phyloP scores from a whole-genome alignment of 2,888 invertebrate species.

The Clostera curtula region DNA sequence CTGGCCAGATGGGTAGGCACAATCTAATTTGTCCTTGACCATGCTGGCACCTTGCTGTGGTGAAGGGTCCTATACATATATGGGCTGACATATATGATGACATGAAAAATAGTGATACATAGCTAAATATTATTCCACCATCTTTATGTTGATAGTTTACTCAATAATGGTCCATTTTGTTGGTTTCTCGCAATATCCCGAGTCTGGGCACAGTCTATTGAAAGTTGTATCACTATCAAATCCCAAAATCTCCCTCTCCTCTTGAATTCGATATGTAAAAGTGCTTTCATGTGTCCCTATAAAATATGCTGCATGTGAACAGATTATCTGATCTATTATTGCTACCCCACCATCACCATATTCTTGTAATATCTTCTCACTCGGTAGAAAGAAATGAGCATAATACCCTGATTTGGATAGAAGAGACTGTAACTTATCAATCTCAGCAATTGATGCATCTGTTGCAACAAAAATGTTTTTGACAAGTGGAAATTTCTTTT shows the following conservation, averaged over 20 bases:
- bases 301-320: conserved; percentile 90
- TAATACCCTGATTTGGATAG: conserved; percentile 48
- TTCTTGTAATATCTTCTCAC: conserved; percentile 54
- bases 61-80: no score
- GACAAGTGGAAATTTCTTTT: conserved; percentile 54
- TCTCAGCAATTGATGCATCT: conserved; percentile 81
- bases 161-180: conserved; percentile 87
- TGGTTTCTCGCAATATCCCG: conserved; percentile 80
- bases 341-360: conserved; percentile 91
- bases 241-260: conserved; percentile 96
- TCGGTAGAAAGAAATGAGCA: conserved; percentile 51
- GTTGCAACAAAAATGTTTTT: conserved; percentile 86
- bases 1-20: no score
- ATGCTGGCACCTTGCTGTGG: no score
- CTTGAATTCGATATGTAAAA: conserved; percentile 96
- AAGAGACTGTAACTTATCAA: conserved; percentile 52
- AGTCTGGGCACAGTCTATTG: conserved; percentile 85
- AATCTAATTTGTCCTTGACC: no score
- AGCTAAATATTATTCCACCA: no score
- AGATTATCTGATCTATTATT: conserved; percentile 96
- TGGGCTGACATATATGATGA: no score
- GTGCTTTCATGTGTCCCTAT: conserved; percentile 96
- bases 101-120: no score
- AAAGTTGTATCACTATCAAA: conserved; percentile 88
- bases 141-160: no score